A percentile compares a stretch with the other conserved stretches of the same genome.
Evolutionary conservation across 2,888 invertebrate species (phyloP).

Genomic region (Ctena decussata): DNA sequence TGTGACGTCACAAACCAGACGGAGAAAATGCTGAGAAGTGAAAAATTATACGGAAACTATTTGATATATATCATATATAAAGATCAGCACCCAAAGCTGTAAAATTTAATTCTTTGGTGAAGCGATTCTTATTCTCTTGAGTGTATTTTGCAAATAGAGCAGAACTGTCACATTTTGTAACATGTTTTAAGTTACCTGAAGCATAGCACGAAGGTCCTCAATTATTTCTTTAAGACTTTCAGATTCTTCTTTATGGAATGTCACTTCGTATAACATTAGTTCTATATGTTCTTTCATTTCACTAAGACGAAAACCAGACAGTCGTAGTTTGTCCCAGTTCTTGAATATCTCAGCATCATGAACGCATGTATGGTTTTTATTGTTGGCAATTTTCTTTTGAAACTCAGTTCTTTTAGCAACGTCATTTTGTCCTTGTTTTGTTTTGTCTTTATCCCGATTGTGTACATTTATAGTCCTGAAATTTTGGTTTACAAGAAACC

Average conservation of each 20-base stretch:
- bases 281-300: conserved; percentile 64
- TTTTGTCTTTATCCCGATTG: conserved; percentile 31
- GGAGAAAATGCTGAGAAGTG: too few relatives aligned
- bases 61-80: too few relatives aligned
- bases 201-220: conserved; percentile 48
- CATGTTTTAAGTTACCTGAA: too few relatives aligned
- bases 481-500: conserved; percentile 63
- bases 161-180: too few relatives aligned
- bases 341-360: conserved; percentile 61
- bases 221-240: conserved; percentile 64
- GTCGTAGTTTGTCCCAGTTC: conserved; percentile 64
- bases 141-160: too few relatives aligned
- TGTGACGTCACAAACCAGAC: too few relatives aligned
- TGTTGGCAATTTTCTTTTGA: conserved; percentile 52
- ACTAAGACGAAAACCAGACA: conserved; percentile 63
- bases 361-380: conserved; percentile 54
- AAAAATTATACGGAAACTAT: too few relatives aligned
- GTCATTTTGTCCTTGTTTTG: conserved; percentile 22
- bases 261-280: conserved; percentile 60
- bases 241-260: conserved; percentile 62
- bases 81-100: too few relatives aligned
- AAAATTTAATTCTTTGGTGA: too few relatives aligned
- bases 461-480: conserved; percentile 55
- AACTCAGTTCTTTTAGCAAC: conserved; percentile 53
- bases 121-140: too few relatives aligned